Conservation (phyloP, 2,888 invertebrate genomes). For the Drosophila birchii region DNA sequence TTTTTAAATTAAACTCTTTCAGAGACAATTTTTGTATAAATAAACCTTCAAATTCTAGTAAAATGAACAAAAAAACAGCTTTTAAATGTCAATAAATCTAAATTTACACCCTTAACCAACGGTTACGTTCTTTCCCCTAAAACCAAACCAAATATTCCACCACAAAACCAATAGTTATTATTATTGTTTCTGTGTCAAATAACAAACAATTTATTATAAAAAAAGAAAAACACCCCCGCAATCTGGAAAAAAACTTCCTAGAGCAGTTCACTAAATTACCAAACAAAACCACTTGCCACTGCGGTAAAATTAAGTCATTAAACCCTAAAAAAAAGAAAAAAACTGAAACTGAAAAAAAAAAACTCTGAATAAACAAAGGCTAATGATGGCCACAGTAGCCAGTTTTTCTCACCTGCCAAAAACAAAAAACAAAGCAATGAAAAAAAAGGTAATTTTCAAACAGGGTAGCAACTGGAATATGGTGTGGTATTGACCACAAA, state of each 20-base stretch:
- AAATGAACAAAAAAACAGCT: neutral
- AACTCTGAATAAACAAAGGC: conserved; percentile 41
- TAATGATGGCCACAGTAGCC: conserved; percentile 48
- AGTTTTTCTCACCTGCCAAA: conserved; percentile 52
- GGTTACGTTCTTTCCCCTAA: too few relatives aligned
- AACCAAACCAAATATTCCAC: neutral
- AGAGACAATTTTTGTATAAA: neutral
- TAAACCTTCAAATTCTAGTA: neutral
- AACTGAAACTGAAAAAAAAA: conserved; percentile 10
- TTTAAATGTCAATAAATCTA: neutral
- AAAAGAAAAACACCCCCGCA: conserved; percentile 27
- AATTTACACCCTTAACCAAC: neutral
- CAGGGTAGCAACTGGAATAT: conserved; percentile 41
- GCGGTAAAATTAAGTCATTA: conserved; percentile 73
- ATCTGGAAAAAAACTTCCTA: neutral
- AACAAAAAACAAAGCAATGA: neutral
- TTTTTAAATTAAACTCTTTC: neutral
- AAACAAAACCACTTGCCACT: conserved; percentile 31
- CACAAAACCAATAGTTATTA: conserved; percentile 13
- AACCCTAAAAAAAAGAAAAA: conserved; percentile 10
- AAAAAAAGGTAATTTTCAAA: conserved; percentile 59
- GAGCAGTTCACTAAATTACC: conserved; percentile 29
- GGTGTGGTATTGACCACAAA: conserved; percentile 76
- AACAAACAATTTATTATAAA: conserved; percentile 1
- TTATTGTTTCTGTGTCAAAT: conserved; percentile 15